Percentiles rank a stretch among this genome's conserved stretches.
Conservation (phyloP, 92 coral and sea anemone genomes). For the Siderastrea siderea region DNA sequence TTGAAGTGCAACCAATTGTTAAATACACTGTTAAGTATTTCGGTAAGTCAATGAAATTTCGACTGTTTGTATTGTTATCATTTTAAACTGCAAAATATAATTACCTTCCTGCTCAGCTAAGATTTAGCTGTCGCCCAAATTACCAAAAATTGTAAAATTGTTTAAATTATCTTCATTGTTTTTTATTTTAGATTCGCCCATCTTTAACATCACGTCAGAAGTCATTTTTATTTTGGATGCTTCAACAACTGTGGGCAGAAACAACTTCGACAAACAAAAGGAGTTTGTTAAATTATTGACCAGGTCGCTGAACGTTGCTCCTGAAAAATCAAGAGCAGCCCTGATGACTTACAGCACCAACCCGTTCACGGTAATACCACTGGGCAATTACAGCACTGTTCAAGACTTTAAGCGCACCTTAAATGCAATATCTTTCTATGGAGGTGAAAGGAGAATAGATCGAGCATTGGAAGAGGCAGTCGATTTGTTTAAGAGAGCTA, state of each 20-base stretch:
- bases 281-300: conserved; percentile 73
- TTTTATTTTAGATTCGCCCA: conserved; percentile 13
- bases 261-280: conserved; percentile 70
- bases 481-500: conserved; percentile 40
- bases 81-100: not conserved
- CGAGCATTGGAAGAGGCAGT: conserved; percentile 52
- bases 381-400: conserved; percentile 36
- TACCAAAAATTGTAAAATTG: too few relatives aligned
- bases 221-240: conserved; percentile 80
- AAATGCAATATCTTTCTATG: conserved; percentile 30
- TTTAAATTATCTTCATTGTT: too few relatives aligned
- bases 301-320: conserved; percentile 57
- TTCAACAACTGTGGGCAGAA: conserved; percentile 61
- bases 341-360: conserved; percentile 66
- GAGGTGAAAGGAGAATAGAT: conserved; percentile 61
- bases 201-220: conserved; percentile 26
- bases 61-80: not conserved
- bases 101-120: too few relatives aligned
- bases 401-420: conserved; percentile 49
- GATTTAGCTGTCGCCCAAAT: too few relatives aligned
- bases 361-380: conserved; percentile 34
- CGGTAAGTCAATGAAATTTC: conserved; percentile 15
- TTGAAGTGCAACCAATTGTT: conserved; percentile 52
- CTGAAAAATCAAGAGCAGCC: conserved; percentile 75
- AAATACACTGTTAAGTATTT: conserved; percentile 39